These are phyloP conservation scores for Latheticus oryzae DNA, from an alignment of 2,888 invertebrate genomes.

Conservation along the genomic window DNA sequence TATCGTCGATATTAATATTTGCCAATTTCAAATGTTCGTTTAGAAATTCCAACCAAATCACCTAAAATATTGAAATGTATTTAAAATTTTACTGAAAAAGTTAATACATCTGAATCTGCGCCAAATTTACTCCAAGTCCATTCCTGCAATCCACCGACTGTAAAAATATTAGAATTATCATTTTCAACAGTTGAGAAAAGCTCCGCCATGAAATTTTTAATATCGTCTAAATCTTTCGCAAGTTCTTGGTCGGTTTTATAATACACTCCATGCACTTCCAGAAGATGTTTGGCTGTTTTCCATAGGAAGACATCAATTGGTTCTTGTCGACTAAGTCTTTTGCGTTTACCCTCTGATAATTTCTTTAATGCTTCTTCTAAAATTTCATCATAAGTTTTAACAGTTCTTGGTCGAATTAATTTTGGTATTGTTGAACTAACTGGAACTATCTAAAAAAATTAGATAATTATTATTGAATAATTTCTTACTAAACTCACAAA, in stretches of 20 bases:
- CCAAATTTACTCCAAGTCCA: too few relatives aligned
- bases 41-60: too few relatives aligned
- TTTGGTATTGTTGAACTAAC: constrained; percentile 38
- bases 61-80: too few relatives aligned
- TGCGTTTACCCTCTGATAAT: too few relatives aligned
- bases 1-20: too few relatives aligned
- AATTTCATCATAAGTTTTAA: constrained; percentile 47
- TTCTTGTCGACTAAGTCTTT: too few relatives aligned
- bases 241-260: constrained; percentile 50
- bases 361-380: constrained; percentile 51
- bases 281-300: constrained; percentile 44
- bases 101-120: too few relatives aligned
- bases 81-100: too few relatives aligned
- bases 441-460: constrained; percentile 24
- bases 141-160: neutral
- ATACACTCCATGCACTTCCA: too few relatives aligned
- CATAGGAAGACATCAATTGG: constrained; percentile 54
- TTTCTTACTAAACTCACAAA: constrained; percentile 26
- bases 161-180: neutral
- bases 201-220: constrained; percentile 56
- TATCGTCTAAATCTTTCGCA: constrained; percentile 50
- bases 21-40: too few relatives aligned
- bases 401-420: constrained; percentile 45
- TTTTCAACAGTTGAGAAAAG: too few relatives aligned
- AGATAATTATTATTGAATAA: too few relatives aligned